Base-by-base conservation (phyloP, 2,113 vertebrate species). In the Bombycilla garrulus region DNA sequence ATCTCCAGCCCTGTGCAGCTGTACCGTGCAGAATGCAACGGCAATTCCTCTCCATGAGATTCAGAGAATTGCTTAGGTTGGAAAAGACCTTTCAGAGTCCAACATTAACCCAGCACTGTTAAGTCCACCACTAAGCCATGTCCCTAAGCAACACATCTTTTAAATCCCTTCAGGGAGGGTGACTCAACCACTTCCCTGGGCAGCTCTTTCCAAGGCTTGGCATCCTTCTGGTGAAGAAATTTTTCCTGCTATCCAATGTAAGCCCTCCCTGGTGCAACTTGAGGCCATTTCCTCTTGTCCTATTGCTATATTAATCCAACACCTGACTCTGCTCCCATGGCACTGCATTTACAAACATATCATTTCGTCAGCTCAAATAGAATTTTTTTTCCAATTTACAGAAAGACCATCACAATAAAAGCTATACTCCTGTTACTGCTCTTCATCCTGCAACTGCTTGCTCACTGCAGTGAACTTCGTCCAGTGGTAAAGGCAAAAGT, bases 271-370 rank as follows among this genome's bases (percentile, higher is more conserved):
- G 35, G 71, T 77, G 48, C 48, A 90, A 83, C 48, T 24, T 83
- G 80, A 83, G 80, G 88, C 56, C 88, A 77, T 83, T 90, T 83
- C 80, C 88, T 83, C 79, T 90, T 77, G 80, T 56, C 71, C 88
- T 48, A 70, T 56, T 90, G 57, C 82, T 88, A 16, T 81, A 94
- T 81, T 78, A 84, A 85, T 44, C 35, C 78, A 81, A 67, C 50
- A 81, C 58, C 81, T 70, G 81, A 87, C 57, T 67, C 77, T 60
- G 74, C 66, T 92, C 44, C 76, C 62, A 47, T n/a, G 28, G 62
- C 48, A 64, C 48, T 88, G 44, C 56, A 19, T 67, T 93, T 88
- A 70, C 66, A 88, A 61, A 70, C 70, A 87, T 19, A 84, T 17
- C 9, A 90, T 87, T 90, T 71, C 62, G 85, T 74, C 74, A 90